phyloP scores from a whole-genome alignment of 2,797 vertebrate species.

The Mormyrops attenuatus region DNA sequence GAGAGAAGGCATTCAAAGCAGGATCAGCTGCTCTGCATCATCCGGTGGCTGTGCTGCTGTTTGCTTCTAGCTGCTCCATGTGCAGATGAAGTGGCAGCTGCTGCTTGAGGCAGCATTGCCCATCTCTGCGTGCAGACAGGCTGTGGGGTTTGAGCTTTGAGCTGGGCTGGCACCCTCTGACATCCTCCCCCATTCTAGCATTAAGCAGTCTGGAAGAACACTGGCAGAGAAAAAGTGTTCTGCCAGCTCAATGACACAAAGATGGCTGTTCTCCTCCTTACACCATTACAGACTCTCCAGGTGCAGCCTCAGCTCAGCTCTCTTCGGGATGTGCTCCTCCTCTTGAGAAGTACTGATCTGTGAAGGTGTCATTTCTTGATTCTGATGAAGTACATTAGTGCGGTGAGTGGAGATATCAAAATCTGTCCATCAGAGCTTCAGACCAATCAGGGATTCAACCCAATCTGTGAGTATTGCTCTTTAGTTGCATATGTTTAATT shows the following conservation, averaged over 20 bases:
- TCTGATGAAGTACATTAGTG: constrained; percentile 66
- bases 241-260: constrained; percentile 42
- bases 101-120: constrained; percentile 63
- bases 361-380: constrained; percentile 64
- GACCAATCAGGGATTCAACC: constrained; percentile 52
- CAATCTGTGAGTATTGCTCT: constrained; percentile 59
- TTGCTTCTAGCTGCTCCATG: constrained; percentile 50
- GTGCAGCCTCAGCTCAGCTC: constrained; percentile 49
- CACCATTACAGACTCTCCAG: constrained; percentile 55
- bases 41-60: constrained; percentile 61
- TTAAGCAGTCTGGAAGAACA: constrained; percentile 67
- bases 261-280: constrained; percentile 55
- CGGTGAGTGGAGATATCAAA: constrained; percentile 47
- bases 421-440: constrained; percentile 62
- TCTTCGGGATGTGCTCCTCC: constrained; percentile 66
- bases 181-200: constrained; percentile 61
- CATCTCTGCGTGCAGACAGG: constrained; percentile 70
- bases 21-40: constrained; percentile 56
- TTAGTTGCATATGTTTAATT: neutral
- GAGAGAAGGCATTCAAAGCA: constrained; percentile 37
- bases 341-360: constrained; percentile 54
- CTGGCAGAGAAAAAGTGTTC: constrained; percentile 35
- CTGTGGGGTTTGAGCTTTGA: constrained; percentile 63
- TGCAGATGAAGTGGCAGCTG: constrained; percentile 79
- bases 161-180: constrained; percentile 57